A percentile compares a stretch with the other conserved stretches of the same genome.
phyloP scores from a whole-genome alignment of 2,888 invertebrate genomes.

The Leucophora obtusa region DNA sequence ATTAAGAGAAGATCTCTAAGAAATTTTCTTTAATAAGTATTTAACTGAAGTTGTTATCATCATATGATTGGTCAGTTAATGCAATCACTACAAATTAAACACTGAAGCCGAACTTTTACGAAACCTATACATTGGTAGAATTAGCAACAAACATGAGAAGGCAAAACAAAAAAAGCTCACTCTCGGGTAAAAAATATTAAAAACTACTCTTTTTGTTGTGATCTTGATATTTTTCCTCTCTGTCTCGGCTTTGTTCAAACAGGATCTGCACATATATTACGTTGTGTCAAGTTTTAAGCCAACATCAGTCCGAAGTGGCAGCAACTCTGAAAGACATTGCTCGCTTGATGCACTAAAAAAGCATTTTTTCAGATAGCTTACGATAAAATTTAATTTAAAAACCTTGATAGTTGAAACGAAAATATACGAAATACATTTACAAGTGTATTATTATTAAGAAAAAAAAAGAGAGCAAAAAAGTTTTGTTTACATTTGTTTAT shows the following conservation, averaged over 20 bases:
- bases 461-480: constrained; percentile 43
- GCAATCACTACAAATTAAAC: constrained; percentile 34
- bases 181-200: background rate
- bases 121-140: constrained; percentile 38
- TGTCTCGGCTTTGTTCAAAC: constrained; percentile 70
- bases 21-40: background rate
- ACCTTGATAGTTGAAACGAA: constrained; percentile 40
- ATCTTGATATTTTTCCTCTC: constrained; percentile 49
- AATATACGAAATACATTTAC: constrained; percentile 44
- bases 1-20: background rate
- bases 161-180: constrained; percentile 41
- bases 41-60: constrained; percentile 8
- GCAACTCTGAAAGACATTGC: constrained; percentile 56
- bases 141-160: constrained; percentile 4
- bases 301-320: constrained; percentile 73
- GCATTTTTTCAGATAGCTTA: constrained; percentile 6
- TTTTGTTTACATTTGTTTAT: constrained; percentile 51
- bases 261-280: constrained; percentile 76
- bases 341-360: constrained; percentile 31
- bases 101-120: constrained; percentile 62
- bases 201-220: constrained; percentile 27
- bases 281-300: constrained; percentile 75
- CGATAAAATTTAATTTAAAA: constrained; percentile 26
- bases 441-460: background rate
- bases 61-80: constrained; percentile 53